Percentiles rank a stretch among this genome's conserved stretches.
These are phyloP conservation scores for Podargus strigoides DNA, from an alignment of 2,797 vertebrate genomes.

Conservation along the genomic window DNA sequence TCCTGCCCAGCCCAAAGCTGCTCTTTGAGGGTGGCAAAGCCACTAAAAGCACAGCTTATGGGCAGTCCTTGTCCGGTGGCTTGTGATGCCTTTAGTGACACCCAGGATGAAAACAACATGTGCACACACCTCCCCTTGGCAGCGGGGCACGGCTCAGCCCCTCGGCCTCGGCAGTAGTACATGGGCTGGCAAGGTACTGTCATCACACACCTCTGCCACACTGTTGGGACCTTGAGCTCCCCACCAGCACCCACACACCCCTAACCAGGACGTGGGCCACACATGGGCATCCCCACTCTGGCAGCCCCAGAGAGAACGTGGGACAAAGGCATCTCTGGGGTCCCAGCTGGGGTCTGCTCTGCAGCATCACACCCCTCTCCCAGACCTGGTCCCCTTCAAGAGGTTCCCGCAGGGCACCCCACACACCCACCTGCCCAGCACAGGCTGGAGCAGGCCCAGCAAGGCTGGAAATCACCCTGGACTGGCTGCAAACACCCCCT, in stretches of 20 bases:
- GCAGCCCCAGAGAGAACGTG: neutral
- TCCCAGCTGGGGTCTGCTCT: no score
- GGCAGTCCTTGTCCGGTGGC: no score
- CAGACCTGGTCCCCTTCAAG: neutral
- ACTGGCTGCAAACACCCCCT: neutral
- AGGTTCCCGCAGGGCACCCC: neutral
- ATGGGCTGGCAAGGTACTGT: no score
- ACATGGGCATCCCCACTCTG: neutral
- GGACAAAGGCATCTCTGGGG: neutral
- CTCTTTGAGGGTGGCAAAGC: neutral
- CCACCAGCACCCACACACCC: neutral
- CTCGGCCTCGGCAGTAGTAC: rapidly evolving
- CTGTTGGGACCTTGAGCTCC: rapidly evolving
- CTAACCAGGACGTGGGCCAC: neutral
- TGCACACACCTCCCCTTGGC: neutral
- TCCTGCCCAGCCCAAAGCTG: neutral
- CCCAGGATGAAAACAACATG: neutral
- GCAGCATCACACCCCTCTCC: neutral
- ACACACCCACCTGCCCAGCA: neutral
- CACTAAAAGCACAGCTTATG: neutral
- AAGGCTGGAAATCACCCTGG: neutral
- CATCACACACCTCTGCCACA: rapidly evolving
- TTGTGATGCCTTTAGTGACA: neutral
- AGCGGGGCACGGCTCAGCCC: neutral
- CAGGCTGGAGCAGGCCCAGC: neutral